Base-by-base conservation (phyloP, 2,113 vertebrate species). In the Lonchura striata region DNA sequence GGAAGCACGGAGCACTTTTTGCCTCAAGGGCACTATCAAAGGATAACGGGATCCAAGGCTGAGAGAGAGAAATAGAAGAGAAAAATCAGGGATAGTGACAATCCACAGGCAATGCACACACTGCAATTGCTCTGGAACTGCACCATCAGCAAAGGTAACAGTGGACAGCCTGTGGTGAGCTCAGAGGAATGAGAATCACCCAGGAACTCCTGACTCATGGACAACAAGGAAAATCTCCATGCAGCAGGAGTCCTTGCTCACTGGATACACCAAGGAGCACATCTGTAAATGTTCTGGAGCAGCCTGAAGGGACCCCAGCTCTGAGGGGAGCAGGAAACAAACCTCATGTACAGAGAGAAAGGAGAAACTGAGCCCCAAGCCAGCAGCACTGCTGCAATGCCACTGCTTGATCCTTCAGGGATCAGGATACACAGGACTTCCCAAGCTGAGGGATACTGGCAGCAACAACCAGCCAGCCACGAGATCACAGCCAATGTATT, bases 211-310 rank as follows among this genome's bases (percentile, higher is more conserved):
- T 10, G n/a, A 23, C 9, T 37, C 37, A 6, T 0, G 33, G 60
- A 7, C 9, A 65, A 5, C 0, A 2, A 59, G 78, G 28, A 3
- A 56, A 35, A 86, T 25, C 14, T 57, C 13, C 35, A 65, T n/a
- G 0, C 13, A 8, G 15, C 9, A 19, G 28, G 24, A 49, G 66
- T 21, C 28, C 14, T 49, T 39, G 71, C 33, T 52, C 27, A 8
- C 27, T 0, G 9, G 76, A 56, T 2, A 49, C 68, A 33, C 9
- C 0, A 0, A 5, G 4, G 19, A 63, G 33, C 28, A 12, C 1
- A 0, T 11, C 2, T 27, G 35, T 3, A 11, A 17, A 12, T 5
- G n/a, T 17, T 53, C 37, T 59, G 66, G 41, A 88, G 20, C 18
- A 60, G 11, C 9, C 0, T 1, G 22, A 28, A 47, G 74, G 31